phyloP scores from a whole-genome alignment of 2,113 vertebrate species.

The Apodemus sylvaticus region DNA sequence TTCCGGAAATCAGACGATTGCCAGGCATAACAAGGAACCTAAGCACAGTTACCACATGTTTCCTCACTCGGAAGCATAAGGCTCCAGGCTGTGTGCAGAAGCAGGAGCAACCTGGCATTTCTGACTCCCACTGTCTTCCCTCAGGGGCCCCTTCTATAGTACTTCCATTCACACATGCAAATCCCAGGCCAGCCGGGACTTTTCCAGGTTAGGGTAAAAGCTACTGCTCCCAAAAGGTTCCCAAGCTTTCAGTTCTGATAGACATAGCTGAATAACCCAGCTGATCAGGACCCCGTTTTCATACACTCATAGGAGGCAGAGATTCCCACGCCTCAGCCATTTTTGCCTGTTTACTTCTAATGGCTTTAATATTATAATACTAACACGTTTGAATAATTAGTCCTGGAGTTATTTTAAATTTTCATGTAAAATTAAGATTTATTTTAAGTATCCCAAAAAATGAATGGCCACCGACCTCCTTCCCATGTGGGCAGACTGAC shows the following conservation, averaged over 20 bases:
- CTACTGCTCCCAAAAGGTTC: background rate
- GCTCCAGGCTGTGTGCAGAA: background rate
- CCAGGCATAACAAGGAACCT: background rate
- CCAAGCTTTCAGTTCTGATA: background rate
- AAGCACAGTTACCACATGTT: background rate
- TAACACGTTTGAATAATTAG: background rate
- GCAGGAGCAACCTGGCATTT: fast-evolving
- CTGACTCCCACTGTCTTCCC: background rate
- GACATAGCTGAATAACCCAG: background rate
- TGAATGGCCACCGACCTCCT: background rate
- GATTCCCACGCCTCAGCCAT: background rate
- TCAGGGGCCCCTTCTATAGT: background rate
- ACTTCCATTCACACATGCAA: background rate
- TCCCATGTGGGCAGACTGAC: background rate
- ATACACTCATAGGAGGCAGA: background rate
- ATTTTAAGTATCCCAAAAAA: background rate
- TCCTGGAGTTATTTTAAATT: background rate
- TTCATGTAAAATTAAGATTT: background rate
- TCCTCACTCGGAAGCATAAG: background rate
- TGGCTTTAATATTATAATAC: background rate
- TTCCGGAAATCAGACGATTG: background rate
- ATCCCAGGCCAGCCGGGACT: background rate
- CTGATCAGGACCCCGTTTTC: background rate
- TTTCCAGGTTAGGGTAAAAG: background rate
- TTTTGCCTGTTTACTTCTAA: background rate